Conservation (phyloP, 2,797 vertebrate genomes). For the Xiphorhynchus erythropygius region DNA sequence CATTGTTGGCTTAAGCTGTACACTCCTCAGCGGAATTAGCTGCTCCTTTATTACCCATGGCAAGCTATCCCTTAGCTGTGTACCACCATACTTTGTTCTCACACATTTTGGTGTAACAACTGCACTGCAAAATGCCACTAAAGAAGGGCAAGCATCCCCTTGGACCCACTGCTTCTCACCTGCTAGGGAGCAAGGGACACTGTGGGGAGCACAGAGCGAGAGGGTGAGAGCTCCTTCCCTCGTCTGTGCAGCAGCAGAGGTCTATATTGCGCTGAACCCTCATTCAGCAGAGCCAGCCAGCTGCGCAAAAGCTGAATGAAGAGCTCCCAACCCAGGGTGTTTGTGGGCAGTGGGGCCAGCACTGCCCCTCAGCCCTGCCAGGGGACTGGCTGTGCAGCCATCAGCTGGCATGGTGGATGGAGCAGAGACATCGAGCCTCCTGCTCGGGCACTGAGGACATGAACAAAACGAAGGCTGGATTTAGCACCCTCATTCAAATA, state of each 20-base stretch:
- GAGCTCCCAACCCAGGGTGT: not conserved
- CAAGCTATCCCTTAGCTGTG: not conserved
- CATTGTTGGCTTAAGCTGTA: not conserved
- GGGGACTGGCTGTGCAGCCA: not conserved
- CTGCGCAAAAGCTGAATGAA: not conserved
- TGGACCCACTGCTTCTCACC: not conserved
- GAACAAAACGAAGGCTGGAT: not conserved
- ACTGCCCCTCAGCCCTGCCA: not conserved
- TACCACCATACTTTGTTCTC: not conserved
- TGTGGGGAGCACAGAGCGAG: rapidly evolving
- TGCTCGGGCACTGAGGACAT: not conserved
- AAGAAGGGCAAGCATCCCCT: not conserved
- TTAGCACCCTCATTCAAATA: constrained; percentile 11
- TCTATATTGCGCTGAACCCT: not conserved
- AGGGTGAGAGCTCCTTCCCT: not conserved
- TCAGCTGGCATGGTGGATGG: not conserved
- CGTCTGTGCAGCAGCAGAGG: rapidly evolving
- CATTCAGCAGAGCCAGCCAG: not conserved
- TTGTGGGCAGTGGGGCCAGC: not conserved
- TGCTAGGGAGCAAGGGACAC: not conserved
- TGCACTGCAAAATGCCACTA: not conserved
- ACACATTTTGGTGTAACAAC: not conserved
- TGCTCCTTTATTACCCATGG: not conserved
- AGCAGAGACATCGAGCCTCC: not conserved
- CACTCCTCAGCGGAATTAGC: not conserved